Conservation (phyloP, 2,888 invertebrate species). For the Nasonovia ribisnigri region DNA sequence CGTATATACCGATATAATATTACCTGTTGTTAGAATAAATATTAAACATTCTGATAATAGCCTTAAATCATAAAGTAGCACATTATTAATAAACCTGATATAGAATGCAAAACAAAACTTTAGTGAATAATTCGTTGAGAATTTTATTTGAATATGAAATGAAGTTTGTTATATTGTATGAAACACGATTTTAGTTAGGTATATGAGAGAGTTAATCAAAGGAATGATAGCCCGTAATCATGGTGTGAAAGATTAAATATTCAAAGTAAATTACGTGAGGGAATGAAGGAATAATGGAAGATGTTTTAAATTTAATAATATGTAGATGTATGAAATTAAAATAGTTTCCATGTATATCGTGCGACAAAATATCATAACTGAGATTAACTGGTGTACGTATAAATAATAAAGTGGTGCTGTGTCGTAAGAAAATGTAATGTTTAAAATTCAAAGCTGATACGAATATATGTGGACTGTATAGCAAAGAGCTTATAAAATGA, state of each 20-base stretch:
- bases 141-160: not conserved
- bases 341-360: not conserved
- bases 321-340: conserved; percentile 10
- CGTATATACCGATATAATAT: not conserved
- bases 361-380: conserved; percentile 43
- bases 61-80: not conserved
- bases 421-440: not conserved
- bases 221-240: not conserved
- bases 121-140: not conserved
- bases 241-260: conserved; percentile 13
- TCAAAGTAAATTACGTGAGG: conserved; percentile 19
- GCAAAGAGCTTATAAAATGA: not conserved
- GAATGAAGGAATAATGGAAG: not conserved
- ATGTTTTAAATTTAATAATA: conserved; percentile 38
- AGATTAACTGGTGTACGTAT: not conserved
- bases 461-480: no score
- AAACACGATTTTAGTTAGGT: not conserved
- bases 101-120: not conserved
- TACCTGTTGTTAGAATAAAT: not conserved
- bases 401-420: not conserved
- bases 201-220: conserved; percentile 8
- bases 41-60: no score
- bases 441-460: not conserved
- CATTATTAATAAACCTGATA: not conserved
- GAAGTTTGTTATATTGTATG: not conserved